Percentiles rank a stretch among this genome's conserved stretches.
phyloP scores from a whole-genome alignment of 2,797 vertebrate species.

The Euphonia xanthogaster region DNA sequence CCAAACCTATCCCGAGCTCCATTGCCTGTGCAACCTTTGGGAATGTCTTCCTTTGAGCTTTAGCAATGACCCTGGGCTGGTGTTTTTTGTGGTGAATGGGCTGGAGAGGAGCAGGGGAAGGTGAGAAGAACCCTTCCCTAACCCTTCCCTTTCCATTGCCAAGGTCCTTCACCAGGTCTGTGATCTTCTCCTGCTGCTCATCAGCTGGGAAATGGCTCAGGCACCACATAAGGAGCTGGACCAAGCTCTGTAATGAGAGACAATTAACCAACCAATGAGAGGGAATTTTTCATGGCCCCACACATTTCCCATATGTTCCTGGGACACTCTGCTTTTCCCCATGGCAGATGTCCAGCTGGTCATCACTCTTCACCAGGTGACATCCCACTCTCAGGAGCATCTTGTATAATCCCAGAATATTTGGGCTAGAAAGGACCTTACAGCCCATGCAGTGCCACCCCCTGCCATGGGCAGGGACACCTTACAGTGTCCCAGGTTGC shows the following conservation, averaged over 20 bases:
- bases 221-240: not conserved
- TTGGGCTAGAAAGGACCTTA: not conserved
- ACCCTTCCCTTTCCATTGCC: not conserved
- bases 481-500: fast-evolving
- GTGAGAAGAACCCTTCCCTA: not conserved
- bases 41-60: slow-evolving; percentile 16
- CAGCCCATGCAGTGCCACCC: not conserved
- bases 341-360: not conserved
- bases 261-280: not conserved
- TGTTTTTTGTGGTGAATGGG: not conserved
- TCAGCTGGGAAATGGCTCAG: not conserved
- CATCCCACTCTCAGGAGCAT: not conserved
- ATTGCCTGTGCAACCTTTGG: not conserved
- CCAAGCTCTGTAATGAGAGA: not conserved
- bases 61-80: not conserved
- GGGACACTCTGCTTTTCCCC: not conserved
- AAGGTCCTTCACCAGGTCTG: not conserved
- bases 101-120: not conserved
- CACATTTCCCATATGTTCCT: not conserved
- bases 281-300: not conserved
- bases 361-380: not conserved
- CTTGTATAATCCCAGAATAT: fast-evolving
- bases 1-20: not conserved
- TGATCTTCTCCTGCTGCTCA: not conserved
- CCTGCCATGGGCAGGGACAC: no score